Base-by-base conservation (phyloP, 2,113 vertebrate genomes). In the Oxyura jamaicensis region DNA sequence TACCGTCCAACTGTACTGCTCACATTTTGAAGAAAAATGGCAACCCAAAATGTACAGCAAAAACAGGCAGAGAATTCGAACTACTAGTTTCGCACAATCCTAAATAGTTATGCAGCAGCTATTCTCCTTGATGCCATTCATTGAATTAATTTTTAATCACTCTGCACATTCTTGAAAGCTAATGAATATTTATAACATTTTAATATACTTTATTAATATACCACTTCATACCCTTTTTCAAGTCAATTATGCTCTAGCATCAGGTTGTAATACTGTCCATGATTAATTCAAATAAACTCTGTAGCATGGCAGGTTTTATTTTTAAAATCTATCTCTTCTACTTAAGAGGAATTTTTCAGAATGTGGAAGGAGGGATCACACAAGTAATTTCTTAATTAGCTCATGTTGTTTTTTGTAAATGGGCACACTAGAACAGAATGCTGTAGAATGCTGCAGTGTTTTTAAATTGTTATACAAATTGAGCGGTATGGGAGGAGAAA, bases 171-270 rank as follows among this genome's bases (percentile, higher is more conserved):
- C 77, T 72, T 93, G 42, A 88, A 88, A 93, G 69, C 69, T 93
- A 90, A 84, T 89, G 39, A 87, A 93, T 93, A 93, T 92, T 96
- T 78, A 94, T 13, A 87, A 77, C 39, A 63, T 84, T 95, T 90
- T 77, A 68, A 69, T 84, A 77, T 59, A 82, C 65, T 88, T 96
- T 87, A 93, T 96, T 96, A 93, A 91, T 91, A 67, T 81, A 89
- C 29, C 44, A 91, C 39, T 74, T 91, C n/a, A 39, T 82, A 42
- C 8, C 15, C 35, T 82, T 90, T 88, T 41, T 82, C 29, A 77
- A 91, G 82, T 18, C 78, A 91, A 44, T 95, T 91, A 52, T 33
- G n/a, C 50, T 82, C 41, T 93, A n/a, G 75, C 82, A 56, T 86
- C 50, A 83, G 33, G 56, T 91, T 94, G 65, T 59, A 74, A 89